Percentiles rank a stretch among this genome's conserved stretches.
These are phyloP conservation scores for Hydrotaea cyrtoneurina DNA, from an alignment of 2,888 invertebrate species.

Conservation along the genomic window DNA sequence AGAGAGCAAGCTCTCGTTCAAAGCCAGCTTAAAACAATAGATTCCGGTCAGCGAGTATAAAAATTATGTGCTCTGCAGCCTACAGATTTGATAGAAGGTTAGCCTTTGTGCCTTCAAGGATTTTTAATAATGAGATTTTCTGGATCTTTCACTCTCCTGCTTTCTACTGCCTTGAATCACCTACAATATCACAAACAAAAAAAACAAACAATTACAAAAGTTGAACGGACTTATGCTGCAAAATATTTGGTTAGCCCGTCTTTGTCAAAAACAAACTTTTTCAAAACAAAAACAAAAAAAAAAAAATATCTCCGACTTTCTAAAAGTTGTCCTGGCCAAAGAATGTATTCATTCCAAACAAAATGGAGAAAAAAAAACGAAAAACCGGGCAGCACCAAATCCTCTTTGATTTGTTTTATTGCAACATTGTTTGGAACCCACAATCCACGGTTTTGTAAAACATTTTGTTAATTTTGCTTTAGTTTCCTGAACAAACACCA, in stretches of 20 bases:
- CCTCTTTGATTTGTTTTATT: conserved; percentile 66
- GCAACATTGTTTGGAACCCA: conserved; percentile 58
- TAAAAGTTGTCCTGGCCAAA: conserved; percentile 7
- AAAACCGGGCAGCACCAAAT: conserved; percentile 35
- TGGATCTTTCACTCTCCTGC: too few relatives aligned
- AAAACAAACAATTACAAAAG: not conserved
- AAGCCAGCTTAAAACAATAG: too few relatives aligned
- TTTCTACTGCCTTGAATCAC: not conserved
- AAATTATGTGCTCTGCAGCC: too few relatives aligned
- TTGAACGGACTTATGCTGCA: not conserved
- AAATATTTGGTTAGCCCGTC: not conserved
- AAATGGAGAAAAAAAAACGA: not conserved
- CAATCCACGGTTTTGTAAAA: conserved; percentile 68
- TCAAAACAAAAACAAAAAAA: not conserved
- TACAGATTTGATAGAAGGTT: too few relatives aligned
- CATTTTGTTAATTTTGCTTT: conserved; percentile 68
- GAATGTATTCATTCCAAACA: not conserved
- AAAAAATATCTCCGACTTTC: not conserved
- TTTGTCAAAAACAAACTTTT: not conserved
- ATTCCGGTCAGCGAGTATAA: too few relatives aligned
- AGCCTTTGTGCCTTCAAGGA: too few relatives aligned
- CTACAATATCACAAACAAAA: not conserved
- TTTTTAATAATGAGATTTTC: too few relatives aligned
- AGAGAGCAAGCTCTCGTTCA: too few relatives aligned
- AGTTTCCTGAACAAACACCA: conserved; percentile 62